These are phyloP conservation scores for Abramis brama DNA, from an alignment of 2,113 vertebrate species.

Conservation along the genomic window DNA sequence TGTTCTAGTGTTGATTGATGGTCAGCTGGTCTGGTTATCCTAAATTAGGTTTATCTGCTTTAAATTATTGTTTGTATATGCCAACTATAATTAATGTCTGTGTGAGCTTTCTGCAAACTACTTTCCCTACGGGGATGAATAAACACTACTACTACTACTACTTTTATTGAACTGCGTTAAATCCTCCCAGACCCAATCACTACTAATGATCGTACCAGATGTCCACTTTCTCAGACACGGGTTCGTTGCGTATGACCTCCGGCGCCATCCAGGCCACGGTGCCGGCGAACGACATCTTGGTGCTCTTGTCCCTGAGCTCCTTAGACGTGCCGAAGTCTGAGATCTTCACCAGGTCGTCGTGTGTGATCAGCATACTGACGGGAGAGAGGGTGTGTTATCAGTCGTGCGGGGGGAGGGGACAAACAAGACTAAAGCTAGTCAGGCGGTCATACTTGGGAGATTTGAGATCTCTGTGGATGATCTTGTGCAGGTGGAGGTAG, in stretches of 20 bases:
- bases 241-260: constrained; percentile 96
- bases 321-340: constrained; percentile 98
- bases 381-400: neutral
- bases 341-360: constrained; percentile 98
- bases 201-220: constrained; percentile 83
- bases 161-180: neutral
- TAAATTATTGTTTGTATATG: no score
- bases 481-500: constrained; percentile 98
- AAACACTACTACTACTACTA: neutral
- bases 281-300: constrained; percentile 98
- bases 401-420: neutral
- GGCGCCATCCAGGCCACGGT: constrained; percentile 99
- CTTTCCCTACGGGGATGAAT: no score
- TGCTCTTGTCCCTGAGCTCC: constrained; percentile 97
- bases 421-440: neutral
- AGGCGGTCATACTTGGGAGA: constrained; percentile 87
- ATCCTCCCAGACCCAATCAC: neutral
- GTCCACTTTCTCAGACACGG: constrained; percentile 97
- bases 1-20: no score
- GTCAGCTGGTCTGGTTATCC: no score
- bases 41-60: no score
- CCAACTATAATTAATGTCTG: no score
- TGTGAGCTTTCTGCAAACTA: no score
- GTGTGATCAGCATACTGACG: constrained; percentile 95
- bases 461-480: constrained; percentile 98